Conservation (phyloP, 2,888 invertebrate genomes). For the Lithodes maja region DNA sequence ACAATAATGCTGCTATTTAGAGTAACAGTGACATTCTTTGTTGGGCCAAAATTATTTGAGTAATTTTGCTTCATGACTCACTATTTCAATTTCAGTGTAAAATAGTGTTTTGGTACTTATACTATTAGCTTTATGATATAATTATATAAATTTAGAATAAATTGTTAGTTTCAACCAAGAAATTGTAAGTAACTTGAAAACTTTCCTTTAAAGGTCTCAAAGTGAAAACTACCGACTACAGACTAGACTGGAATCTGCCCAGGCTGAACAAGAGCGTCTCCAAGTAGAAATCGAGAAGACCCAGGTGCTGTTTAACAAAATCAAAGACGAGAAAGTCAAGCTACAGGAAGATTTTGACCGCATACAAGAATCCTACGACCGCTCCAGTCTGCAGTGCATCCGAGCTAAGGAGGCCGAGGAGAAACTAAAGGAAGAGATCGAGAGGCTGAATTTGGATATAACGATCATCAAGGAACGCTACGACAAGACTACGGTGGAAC, state of each 20-base stretch:
- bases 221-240: slow-evolving; percentile 92
- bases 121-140: too few relatives aligned
- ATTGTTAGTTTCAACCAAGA: too few relatives aligned
- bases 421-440: slow-evolving; percentile 87
- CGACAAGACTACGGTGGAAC: slow-evolving; percentile 90
- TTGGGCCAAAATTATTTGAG: too few relatives aligned
- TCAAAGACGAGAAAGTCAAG: slow-evolving; percentile 89
- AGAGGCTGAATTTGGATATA: slow-evolving; percentile 84
- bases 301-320: slow-evolving; percentile 85
- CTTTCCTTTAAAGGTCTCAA: slow-evolving; percentile 81
- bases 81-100: too few relatives aligned
- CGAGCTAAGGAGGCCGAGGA: slow-evolving; percentile 93
- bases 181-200: too few relatives aligned
- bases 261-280: slow-evolving; percentile 90
- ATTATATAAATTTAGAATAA: too few relatives aligned
- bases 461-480: slow-evolving; percentile 92
- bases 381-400: slow-evolving; percentile 87
- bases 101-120: too few relatives aligned
- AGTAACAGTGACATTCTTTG: too few relatives aligned
- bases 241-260: slow-evolving; percentile 89
- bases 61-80: too few relatives aligned
- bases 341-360: slow-evolving; percentile 89
- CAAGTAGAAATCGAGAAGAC: slow-evolving; percentile 91
- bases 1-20: too few relatives aligned
- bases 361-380: slow-evolving; percentile 91